phyloP scores from a whole-genome alignment of 1,140 invertebrate genomes.

The Drosophila funebris region DNA sequence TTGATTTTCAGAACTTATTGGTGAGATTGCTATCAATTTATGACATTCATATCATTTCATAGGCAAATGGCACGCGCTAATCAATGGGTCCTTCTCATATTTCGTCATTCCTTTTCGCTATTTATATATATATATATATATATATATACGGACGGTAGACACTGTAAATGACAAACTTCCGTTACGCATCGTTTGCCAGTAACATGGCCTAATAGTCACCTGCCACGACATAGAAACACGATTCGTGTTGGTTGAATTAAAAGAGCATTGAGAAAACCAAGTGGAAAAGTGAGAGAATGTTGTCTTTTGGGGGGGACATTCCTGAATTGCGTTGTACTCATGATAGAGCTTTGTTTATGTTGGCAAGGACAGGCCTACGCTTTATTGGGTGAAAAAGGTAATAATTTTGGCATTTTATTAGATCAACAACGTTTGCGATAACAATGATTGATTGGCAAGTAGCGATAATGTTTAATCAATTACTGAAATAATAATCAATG shows the following conservation, averaged over 20 bases:
- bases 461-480: slow-evolving; percentile 28
- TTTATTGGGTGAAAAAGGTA: slow-evolving; percentile 59
- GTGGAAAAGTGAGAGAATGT: slow-evolving; percentile 42
- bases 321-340: slow-evolving; percentile 15
- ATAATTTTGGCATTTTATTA: slow-evolving; percentile 41
- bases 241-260: slow-evolving; percentile 65
- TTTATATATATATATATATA: neutral
- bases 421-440: slow-evolving; percentile 20
- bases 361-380: slow-evolving; percentile 25
- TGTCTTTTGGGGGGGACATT: slow-evolving; percentile 11
- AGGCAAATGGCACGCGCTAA: slow-evolving; percentile 77
- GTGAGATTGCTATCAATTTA: slow-evolving; percentile 60
- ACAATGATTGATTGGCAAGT: slow-evolving; percentile 36
- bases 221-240: slow-evolving; percentile 58
- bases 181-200: slow-evolving; percentile 65
- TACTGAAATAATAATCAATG: slow-evolving; percentile 6
- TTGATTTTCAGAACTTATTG: slow-evolving; percentile 38
- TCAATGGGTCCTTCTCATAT: slow-evolving; percentile 57
- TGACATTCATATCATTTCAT: slow-evolving; percentile 72
- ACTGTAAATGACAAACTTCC: slow-evolving; percentile 51
- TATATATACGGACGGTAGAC: neutral
- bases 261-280: slow-evolving; percentile 70
- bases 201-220: slow-evolving; percentile 53
- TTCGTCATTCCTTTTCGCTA: neutral
- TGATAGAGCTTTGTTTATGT: slow-evolving; percentile 18